Percentiles rank a stretch among this genome's conserved stretches.
Evolutionary conservation across 1,140 invertebrate species (phyloP).

Genomic region (Listronotus bonariensis): DNA sequence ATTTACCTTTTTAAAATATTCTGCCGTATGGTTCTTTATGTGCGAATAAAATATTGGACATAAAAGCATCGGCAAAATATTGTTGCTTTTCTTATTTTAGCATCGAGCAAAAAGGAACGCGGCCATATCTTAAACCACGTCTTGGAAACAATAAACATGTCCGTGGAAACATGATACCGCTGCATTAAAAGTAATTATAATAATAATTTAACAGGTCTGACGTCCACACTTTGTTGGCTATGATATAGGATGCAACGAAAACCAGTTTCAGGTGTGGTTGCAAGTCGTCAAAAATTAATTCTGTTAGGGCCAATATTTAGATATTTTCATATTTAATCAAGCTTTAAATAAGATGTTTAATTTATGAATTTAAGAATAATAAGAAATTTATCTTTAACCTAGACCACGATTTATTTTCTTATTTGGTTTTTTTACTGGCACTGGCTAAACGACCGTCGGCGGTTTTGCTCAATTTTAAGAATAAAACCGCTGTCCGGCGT

Average conservation of each 20-base stretch:
- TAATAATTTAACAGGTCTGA: constrained; percentile 46
- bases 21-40: neutral
- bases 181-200: constrained; percentile 51
- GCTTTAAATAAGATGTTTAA: too few species aligned
- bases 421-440: too few species aligned
- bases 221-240: constrained; percentile 41
- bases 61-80: constrained; percentile 32
- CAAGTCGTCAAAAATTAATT: neutral
- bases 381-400: too few species aligned
- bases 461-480: too few species aligned
- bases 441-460: too few species aligned
- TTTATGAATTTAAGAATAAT: too few species aligned
- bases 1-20: too few species aligned
- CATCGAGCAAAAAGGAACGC: constrained; percentile 11
- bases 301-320: too few species aligned
- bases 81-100: constrained; percentile 30
- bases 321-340: too few species aligned
- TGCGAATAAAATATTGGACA: constrained; percentile 18
- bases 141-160: constrained; percentile 47
- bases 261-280: constrained; percentile 17
- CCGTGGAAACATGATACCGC: constrained; percentile 46
- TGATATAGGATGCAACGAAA: constrained; percentile 39
- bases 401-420: too few species aligned
- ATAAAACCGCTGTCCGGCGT: too few species aligned
- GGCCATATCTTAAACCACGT: constrained; percentile 39